Evolutionary conservation across 2,888 invertebrate species (phyloP), one percentile per base, ranked within the genome.

Genomic region (Eupithecia subfuscata): DNA sequence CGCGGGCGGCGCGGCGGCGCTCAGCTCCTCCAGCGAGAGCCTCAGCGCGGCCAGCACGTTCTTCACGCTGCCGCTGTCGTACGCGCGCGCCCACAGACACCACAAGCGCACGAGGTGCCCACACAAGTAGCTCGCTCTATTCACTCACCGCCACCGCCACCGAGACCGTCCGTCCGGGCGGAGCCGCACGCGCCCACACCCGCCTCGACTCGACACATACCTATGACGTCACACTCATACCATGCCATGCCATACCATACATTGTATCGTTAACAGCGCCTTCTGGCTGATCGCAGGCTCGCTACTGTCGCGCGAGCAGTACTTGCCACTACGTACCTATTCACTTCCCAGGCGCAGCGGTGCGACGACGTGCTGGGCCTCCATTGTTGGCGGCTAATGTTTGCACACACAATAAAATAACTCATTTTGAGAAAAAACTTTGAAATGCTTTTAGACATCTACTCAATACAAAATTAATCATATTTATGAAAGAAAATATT

Each of bases 71-170:
- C 96, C 96, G 87, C 95, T 97, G 94, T 96, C 97, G 94, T 97
- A 97, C 95, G 97, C 97, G 95, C 96, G 97, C 92, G 96, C 96
- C 95, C 96, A 96, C 94, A 96, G 95, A 86, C 96, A 97, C 90
- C 97, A 97, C 95, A 97, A 97, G 95, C 96, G 97, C 94, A 97
- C 97, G 96, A 97, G 97, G 97, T 97, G 96, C 90, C 86, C 92
- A 90, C 88, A 89, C 84, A 60, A 16, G 69, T 80, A 78, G 75
- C 75, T 81, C 80, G 78, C 81, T 75, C 83, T 82, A 82, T 78
- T 84, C 87, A 89, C 87, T 34, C 34, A 30, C 34, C 18, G 64
- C 37, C 65, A 18, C 30, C 30, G 30, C 6, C 6, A 63, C 65
- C 52, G 52, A n/a, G 52, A 56, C 52, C 60, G 25, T 60, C 60